Conservation (phyloP, 1,140 invertebrate genomes). For the Sycophila sp. region DNA sequence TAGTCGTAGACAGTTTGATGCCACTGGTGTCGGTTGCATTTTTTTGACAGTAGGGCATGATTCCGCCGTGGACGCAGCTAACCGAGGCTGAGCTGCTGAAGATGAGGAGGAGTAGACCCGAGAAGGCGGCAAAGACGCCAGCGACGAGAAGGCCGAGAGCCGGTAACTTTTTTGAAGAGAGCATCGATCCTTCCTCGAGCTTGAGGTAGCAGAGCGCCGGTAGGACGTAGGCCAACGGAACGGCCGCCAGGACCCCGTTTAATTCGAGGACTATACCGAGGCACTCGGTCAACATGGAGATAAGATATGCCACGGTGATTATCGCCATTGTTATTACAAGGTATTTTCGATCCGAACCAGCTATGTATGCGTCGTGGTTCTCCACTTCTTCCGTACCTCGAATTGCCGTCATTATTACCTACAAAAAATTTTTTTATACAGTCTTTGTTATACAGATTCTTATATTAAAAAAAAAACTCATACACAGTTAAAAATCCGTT, state of each 20-base stretch:
- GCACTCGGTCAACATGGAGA: conserved; percentile 89
- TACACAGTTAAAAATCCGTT: too few relatives aligned
- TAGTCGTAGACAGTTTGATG: neutral
- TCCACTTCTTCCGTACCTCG: conserved; percentile 67
- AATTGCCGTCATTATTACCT: conserved; percentile 64
- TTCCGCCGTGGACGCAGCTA: conserved; percentile 73
- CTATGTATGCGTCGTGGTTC: conserved; percentile 66
- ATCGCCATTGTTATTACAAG: conserved; percentile 79
- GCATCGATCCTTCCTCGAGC: conserved; percentile 76
- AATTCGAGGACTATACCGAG: conserved; percentile 86
- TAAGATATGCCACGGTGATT: conserved; percentile 75
- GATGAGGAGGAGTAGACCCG: conserved; percentile 71
- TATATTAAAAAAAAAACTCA: too few relatives aligned
- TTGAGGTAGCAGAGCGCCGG: conserved; percentile 84
- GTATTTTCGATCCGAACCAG: conserved; percentile 65
- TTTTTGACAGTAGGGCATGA: conserved; percentile 70
- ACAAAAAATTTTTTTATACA: too few relatives aligned
- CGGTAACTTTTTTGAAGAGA: conserved; percentile 78
- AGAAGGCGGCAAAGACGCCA: conserved; percentile 75
- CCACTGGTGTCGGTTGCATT: neutral
- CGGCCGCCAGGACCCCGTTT: conserved; percentile 86
- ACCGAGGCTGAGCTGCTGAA: conserved; percentile 64
- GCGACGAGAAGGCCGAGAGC: conserved; percentile 77
- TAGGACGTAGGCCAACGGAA: conserved; percentile 86
- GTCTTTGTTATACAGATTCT: too few relatives aligned